Percentiles rank a stretch among this genome's conserved stretches.
Evolutionary conservation across 2,113 vertebrate genomes (phyloP).

Genomic region (Corythornis vintsioides): DNA sequence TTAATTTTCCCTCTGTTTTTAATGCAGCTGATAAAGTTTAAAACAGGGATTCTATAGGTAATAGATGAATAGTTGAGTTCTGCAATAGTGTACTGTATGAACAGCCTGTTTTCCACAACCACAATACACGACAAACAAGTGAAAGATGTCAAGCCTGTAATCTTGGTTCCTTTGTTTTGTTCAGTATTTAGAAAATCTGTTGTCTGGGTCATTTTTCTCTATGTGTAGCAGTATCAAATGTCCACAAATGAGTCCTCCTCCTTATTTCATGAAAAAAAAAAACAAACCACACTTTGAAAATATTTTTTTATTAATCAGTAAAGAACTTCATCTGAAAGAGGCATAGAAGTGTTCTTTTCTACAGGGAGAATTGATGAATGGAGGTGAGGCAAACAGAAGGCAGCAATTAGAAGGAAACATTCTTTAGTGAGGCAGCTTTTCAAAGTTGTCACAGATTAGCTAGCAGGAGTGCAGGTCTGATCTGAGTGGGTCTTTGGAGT

Average conservation of each 20-base stretch:
- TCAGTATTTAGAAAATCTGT: background rate
- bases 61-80: background rate
- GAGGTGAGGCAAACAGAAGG: slow-evolving; percentile 24
- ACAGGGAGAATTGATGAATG: background rate
- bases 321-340: background rate
- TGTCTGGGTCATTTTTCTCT: background rate
- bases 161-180: background rate
- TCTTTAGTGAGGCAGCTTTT: slow-evolving; percentile 57
- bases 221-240: background rate
- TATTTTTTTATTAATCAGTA: background rate
- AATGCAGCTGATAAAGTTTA: background rate
- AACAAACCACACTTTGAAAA: background rate
- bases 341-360: background rate
- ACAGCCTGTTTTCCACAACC: background rate
- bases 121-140: background rate
- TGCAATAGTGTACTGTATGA: background rate
- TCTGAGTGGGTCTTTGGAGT: slow-evolving; percentile 13
- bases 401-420: slow-evolving; percentile 12
- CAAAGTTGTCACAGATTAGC: slow-evolving; percentile 40
- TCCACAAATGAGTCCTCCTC: background rate
- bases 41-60: background rate
- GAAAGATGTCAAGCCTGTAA: background rate
- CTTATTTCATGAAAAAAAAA: background rate
- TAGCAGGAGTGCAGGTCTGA: slow-evolving; percentile 39
- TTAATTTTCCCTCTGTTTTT: background rate